Base-by-base conservation (phyloP, 2,888 invertebrate species). In the Drosophila mulleri region DNA sequence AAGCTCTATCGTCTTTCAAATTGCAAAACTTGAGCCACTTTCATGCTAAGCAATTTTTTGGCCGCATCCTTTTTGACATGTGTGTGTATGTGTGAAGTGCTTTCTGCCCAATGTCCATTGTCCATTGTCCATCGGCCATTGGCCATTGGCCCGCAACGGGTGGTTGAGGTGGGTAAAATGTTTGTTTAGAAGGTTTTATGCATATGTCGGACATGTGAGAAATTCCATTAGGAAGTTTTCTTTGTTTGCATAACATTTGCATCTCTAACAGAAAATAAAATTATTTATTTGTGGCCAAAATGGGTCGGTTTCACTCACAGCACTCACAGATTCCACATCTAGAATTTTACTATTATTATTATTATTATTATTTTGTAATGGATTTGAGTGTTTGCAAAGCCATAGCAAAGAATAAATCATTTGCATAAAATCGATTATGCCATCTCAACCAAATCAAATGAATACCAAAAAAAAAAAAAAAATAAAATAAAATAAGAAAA, bases 291-390 rank as follows among this genome's bases (percentile, higher is more conserved):
- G 82, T 63, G 75, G 73, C 67, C 72, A 72, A 61, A 44, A 48
- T 58, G 62, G 73, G 65, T 70, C 65, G 44, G 47, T 66, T 68
- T 62, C 8, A 26, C 26, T 26, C 26, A 26, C 26, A 35, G 29
- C 45, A 26, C 62, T 42, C 58, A 62, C 58, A 78, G 72, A 65
- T 62, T 67, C 18, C 57, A 65, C 75, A 71, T 58, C 68, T 53
- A 65, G 67, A 47, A 66, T 76, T 67, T 78, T 76, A 68, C 84
- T 85, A 79, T 84, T 87, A 82, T 82, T 85, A 79, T 84, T 87
- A 82, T 85, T 88, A 82, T 83, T 89, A 84, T 82, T 89, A 84
- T 89, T 83, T 87, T 84, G 89, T 89, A 89, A 89, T 89, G 89
- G 89, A 66, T 82, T 87, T 66, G 74, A 89, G 88, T 89, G 88